Evolutionary conservation across 2,113 vertebrate species (phyloP).

Genomic region (Atrichornis clamosus): DNA sequence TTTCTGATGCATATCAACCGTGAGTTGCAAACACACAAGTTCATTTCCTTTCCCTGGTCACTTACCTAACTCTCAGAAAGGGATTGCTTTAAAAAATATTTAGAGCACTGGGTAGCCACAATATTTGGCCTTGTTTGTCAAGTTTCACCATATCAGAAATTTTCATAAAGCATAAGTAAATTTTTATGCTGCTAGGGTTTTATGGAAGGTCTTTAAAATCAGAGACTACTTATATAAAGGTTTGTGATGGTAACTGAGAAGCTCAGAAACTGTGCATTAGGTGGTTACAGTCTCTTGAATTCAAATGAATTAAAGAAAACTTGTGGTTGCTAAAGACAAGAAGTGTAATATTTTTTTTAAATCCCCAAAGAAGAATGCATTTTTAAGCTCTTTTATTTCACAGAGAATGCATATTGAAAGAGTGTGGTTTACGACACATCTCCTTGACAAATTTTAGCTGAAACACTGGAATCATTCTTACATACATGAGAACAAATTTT

Average conservation of each 20-base stretch:
- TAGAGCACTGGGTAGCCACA: background rate
- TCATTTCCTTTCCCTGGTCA: background rate
- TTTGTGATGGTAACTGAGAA: background rate
- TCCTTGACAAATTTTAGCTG: background rate
- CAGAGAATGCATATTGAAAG: background rate
- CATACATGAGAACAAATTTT: background rate
- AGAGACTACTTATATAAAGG: background rate
- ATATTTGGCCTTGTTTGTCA: background rate
- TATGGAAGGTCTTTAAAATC: background rate
- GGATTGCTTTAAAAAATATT: background rate
- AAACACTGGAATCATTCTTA: background rate
- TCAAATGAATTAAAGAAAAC: background rate
- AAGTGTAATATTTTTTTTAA: background rate
- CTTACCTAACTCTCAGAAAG: background rate
- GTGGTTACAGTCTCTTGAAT: background rate
- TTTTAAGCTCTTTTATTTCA: background rate
- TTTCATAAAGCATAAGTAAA: background rate
- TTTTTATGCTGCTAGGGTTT: background rate
- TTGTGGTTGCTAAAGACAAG: background rate
- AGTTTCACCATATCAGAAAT: background rate
- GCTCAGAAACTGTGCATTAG: rapidly evolving
- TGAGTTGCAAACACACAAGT: background rate
- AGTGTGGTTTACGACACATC: background rate
- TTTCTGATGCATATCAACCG: background rate
- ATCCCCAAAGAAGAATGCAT: background rate